Percentiles rank a stretch among this genome's conserved stretches.
Conservation (phyloP, 1,140 invertebrate genomes). For the Bombus sylvicola region DNA sequence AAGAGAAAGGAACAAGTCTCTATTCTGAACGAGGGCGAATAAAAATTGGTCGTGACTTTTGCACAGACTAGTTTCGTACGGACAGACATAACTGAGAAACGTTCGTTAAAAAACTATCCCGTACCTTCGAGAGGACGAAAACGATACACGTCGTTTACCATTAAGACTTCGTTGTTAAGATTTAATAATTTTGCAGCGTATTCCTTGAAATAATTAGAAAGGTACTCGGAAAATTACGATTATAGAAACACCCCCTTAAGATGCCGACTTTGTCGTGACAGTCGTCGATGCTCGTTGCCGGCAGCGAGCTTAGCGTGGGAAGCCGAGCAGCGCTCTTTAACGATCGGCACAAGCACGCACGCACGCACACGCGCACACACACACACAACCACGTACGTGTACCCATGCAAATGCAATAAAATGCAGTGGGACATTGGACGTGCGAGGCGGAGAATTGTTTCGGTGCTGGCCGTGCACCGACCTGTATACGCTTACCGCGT, state of each 20-base stretch:
- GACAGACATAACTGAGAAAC: too few relatives aligned
- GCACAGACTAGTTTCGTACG: background rate
- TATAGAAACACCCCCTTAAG: background rate
- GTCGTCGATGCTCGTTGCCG: constrained; percentile 11
- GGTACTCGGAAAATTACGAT: background rate
- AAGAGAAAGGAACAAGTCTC: background rate
- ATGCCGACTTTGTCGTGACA: background rate
- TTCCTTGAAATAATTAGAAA: background rate
- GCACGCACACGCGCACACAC: background rate
- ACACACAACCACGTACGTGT: background rate
- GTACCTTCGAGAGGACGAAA: too few relatives aligned
- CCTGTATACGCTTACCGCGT: constrained; percentile 11
- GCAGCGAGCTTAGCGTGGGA: constrained; percentile 38
- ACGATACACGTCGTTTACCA: too few relatives aligned
- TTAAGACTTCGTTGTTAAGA: too few relatives aligned
- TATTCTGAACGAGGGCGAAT: background rate
- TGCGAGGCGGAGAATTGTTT: constrained; percentile 22
- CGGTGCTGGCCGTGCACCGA: background rate
- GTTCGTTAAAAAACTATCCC: too few relatives aligned
- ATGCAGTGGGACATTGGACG: constrained; percentile 25
- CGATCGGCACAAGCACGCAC: constrained; percentile 25
- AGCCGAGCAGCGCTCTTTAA: constrained; percentile 56
- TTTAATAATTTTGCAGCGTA: too few relatives aligned
- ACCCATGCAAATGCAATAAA: constrained; percentile 49
- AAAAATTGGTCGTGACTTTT: background rate